phyloP scores from a whole-genome alignment of 2,888 invertebrate species.

The Danaus chrysippus region DNA sequence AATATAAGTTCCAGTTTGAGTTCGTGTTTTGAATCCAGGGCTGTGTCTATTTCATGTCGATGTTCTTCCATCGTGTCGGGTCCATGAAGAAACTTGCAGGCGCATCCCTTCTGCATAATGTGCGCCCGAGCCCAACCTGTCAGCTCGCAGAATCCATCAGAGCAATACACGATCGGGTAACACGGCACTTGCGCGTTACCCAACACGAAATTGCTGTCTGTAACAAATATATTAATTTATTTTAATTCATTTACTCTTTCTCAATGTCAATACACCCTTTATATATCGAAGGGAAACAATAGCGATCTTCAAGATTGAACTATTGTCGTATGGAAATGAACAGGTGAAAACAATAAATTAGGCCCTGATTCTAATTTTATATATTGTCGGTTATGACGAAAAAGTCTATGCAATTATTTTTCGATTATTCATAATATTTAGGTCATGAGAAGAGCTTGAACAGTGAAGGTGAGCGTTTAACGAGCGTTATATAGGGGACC shows the following conservation, averaged over 20 bases:
- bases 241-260: not conserved
- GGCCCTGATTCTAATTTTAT: no score
- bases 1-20: conserved; percentile 96
- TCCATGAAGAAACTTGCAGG: conserved; percentile 96
- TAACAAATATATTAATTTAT: conserved; percentile 24
- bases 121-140: conserved; percentile 95
- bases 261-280: conserved; percentile 6
- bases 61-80: conserved; percentile 94
- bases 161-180: conserved; percentile 97
- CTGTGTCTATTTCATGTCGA: conserved; percentile 92
- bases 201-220: conserved; percentile 98
- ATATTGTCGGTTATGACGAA: no score
- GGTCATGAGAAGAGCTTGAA: no score
- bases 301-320: not conserved
- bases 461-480: no score
- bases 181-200: conserved; percentile 95
- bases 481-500: no score
- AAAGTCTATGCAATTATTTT: no score
- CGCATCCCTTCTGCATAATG: conserved; percentile 98
- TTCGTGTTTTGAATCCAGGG: conserved; percentile 93
- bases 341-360: no score
- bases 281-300: conserved; percentile 1
- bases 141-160: conserved; percentile 97
- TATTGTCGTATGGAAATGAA: not conserved
- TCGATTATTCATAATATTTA: no score